Conservation (phyloP, 2,113 vertebrate species). For the Orycteropus afer region DNA sequence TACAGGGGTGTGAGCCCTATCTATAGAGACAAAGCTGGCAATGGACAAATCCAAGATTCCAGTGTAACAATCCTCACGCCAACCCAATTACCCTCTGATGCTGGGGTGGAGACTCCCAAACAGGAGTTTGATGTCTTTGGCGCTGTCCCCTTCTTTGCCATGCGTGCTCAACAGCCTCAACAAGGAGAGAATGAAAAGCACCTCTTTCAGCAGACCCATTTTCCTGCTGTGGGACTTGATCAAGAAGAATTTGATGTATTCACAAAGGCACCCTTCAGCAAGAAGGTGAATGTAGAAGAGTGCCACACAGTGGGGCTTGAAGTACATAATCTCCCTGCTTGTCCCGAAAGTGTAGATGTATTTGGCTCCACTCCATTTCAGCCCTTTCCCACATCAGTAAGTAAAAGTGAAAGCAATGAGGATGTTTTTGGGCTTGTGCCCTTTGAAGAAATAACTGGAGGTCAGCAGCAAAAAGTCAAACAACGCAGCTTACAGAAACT, state of each 20-base stretch:
- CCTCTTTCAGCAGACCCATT: slow-evolving; percentile 80
- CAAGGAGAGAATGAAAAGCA: slow-evolving; percentile 71
- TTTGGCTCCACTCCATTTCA: slow-evolving; percentile 96
- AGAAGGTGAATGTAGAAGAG: slow-evolving; percentile 87
- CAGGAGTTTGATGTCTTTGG: slow-evolving; percentile 92
- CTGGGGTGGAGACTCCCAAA: slow-evolving; percentile 7
- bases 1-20: slow-evolving; percentile 56
- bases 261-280: slow-evolving; percentile 95
- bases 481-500: slow-evolving; percentile 95
- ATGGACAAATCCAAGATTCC: slow-evolving; percentile 31
- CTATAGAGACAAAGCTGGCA: background rate
- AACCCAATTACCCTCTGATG: slow-evolving; percentile 16
- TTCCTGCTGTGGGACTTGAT: slow-evolving; percentile 80
- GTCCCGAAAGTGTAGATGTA: slow-evolving; percentile 88
- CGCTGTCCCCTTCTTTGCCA: slow-evolving; percentile 90
- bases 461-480: slow-evolving; percentile 90
- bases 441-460: slow-evolving; percentile 89
- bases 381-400: slow-evolving; percentile 80
- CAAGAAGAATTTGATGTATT: slow-evolving; percentile 96
- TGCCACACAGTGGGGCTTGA: slow-evolving; percentile 65
- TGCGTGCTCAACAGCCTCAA: slow-evolving; percentile 76
- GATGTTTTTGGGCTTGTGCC: slow-evolving; percentile 91
- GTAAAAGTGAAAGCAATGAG: slow-evolving; percentile 85
- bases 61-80: slow-evolving; percentile 23
- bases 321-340: slow-evolving; percentile 84